phyloP scores from a whole-genome alignment of 2,113 vertebrate genomes.

The Carassius auratus region DNA sequence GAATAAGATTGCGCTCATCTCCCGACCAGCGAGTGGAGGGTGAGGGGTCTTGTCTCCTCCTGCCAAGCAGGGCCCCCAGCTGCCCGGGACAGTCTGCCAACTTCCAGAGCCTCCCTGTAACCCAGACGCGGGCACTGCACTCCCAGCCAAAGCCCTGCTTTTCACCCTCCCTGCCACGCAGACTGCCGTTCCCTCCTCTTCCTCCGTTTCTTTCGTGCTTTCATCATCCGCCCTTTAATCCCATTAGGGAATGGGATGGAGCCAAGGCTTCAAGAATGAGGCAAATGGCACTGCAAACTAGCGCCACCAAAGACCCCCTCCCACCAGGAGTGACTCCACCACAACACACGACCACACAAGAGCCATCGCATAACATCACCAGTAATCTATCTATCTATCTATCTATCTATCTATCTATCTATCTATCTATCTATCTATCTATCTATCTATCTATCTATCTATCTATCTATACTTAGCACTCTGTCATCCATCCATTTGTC shows the following conservation, averaged over 20 bases:
- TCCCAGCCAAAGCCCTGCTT: slow-evolving; percentile 35
- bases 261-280: slow-evolving; percentile 55
- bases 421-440: neutral
- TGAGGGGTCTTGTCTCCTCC: slow-evolving; percentile 61
- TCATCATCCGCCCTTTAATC: slow-evolving; percentile 60
- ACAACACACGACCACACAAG: slow-evolving; percentile 41
- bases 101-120: slow-evolving; percentile 56
- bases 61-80: slow-evolving; percentile 70
- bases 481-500: accelerated
- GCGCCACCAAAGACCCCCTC: slow-evolving; percentile 1
- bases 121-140: slow-evolving; percentile 57
- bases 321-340: slow-evolving; percentile 11
- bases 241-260: slow-evolving; percentile 61
- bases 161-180: slow-evolving; percentile 19
- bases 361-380: neutral
- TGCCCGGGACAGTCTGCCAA: slow-evolving; percentile 71
- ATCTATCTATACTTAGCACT: accelerated
- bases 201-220: slow-evolving; percentile 48
- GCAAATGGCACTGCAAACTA: slow-evolving; percentile 28
- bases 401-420: accelerated
- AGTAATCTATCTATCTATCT: accelerated
- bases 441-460: neutral
- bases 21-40: slow-evolving; percentile 59
- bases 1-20: slow-evolving; percentile 10
- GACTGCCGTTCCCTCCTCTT: slow-evolving; percentile 38